Base-by-base conservation (phyloP, 2,888 invertebrate genomes). In the Petrolisthes cinctipes region DNA sequence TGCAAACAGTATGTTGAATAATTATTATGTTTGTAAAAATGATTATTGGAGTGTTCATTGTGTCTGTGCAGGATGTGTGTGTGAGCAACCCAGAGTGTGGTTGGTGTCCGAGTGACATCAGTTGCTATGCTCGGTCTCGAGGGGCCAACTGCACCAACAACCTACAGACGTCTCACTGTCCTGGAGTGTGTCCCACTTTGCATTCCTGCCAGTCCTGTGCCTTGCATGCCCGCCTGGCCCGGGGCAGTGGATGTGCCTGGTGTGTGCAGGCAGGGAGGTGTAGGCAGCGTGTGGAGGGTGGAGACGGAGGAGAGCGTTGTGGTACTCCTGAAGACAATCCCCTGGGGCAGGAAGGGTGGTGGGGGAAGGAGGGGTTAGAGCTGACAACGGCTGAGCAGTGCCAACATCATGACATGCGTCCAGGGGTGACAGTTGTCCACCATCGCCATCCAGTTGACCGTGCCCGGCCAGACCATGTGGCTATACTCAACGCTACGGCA, bases 261-360 rank as follows among this genome's bases (percentile, higher is more conserved):
- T 98, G 98, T 92, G 97, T 98, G 2, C 97, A 98, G 92, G 97
- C 97, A 92, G 97, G 97, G 0, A 94, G 96, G 75, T 98, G 98
- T 92, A 97, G 97, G 92, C 96, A 96, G 91, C 96, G 96, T 92
- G 96, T 97, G 92, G 96, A 96, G 94, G 90, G 93, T 92, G 86
- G 68, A 71, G 83, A 79, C 7, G 80, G 76, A 11, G 75, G 54
- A 5, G 80, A 83, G n/a, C 81, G 85, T 3, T 89, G 89, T 53
- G 85, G 89, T 1, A 83, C 85, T 20, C 81, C 80, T 51, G 86
- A 83, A 17, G 86, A 82, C 57, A 84, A 73, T 23, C 75, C 81
- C 20, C 56, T 20, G 9, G 75, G 84, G 96, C 96, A 0, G 91
- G 95, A 96, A 0, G 97, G 97, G 0, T 98, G 97, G 97, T 98